Evolutionary conservation across 2,113 vertebrate species (phyloP).

Genomic region (Alaudala cheleensis): DNA sequence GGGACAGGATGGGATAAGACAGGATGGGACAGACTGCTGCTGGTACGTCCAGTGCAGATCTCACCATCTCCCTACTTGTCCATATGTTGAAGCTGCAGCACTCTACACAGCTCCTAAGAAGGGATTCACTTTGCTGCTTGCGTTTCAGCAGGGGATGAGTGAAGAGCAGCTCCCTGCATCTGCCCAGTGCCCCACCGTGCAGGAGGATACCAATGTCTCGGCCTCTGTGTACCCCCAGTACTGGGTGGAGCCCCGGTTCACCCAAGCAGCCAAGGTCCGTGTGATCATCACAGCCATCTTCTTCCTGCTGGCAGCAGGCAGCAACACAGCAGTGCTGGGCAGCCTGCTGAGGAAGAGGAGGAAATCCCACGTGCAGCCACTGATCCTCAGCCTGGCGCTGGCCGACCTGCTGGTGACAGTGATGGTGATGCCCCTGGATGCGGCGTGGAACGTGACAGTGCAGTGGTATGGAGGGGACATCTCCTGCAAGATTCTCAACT

Average conservation of each 20-base stretch:
- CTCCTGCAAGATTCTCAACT: slow-evolving; percentile 81
- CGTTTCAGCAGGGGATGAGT: background rate
- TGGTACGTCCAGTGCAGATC: background rate
- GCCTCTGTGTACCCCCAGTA: background rate
- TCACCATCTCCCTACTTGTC: background rate
- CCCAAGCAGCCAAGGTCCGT: background rate
- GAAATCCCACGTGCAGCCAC: slow-evolving; percentile 76
- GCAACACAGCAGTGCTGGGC: slow-evolving; percentile 49
- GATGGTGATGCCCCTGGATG: slow-evolving; percentile 83
- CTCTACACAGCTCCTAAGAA: background rate
- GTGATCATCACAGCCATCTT: slow-evolving; percentile 61
- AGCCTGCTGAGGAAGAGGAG: slow-evolving; percentile 68
- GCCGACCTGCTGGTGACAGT: slow-evolving; percentile 82
- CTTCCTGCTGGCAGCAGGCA: slow-evolving; percentile 55
- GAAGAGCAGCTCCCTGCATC: background rate
- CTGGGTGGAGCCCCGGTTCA: slow-evolving; percentile 65
- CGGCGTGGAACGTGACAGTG: slow-evolving; percentile 81
- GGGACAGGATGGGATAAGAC: background rate
- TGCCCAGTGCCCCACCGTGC: rapidly evolving
- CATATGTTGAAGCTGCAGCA: background rate
- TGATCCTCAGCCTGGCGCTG: slow-evolving; percentile 78
- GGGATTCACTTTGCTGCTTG: background rate
- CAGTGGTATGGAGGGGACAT: slow-evolving; percentile 83
- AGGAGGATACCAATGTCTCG: background rate
- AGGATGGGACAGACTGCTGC: background rate